Evolutionary conservation across 2,888 invertebrate genomes (phyloP).

Genomic region (Idaea biselata): DNA sequence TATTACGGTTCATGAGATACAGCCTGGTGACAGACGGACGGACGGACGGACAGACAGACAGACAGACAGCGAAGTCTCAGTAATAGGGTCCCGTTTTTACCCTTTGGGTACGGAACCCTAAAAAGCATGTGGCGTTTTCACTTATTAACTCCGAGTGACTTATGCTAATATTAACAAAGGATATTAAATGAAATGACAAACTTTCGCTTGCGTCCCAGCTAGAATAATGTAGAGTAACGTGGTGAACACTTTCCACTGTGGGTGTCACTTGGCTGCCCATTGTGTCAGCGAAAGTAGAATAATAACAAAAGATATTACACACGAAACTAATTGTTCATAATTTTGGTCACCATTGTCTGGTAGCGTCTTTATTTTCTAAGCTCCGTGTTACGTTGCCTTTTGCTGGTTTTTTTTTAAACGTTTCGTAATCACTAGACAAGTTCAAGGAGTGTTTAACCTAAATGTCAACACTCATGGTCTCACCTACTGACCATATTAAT

Average conservation of each 20-base stretch:
- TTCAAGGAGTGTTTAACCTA: neutral
- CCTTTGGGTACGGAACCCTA: too few relatives aligned
- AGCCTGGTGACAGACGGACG: too few relatives aligned
- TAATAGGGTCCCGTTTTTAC: too few relatives aligned
- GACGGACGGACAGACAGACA: too few relatives aligned
- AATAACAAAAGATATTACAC: constrained; percentile 59
- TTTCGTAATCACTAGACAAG: neutral
- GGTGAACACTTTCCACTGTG: constrained; percentile 62
- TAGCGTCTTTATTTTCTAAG: too few relatives aligned
- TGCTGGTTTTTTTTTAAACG: neutral
- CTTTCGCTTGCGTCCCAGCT: constrained; percentile 60
- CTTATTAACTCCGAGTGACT: too few relatives aligned
- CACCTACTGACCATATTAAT: neutral
- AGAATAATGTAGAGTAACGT: constrained; percentile 42
- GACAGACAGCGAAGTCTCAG: too few relatives aligned
- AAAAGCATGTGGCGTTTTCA: too few relatives aligned
- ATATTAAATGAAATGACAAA: constrained; percentile 51
- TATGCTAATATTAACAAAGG: constrained; percentile 52
- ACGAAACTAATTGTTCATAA: constrained; percentile 31
- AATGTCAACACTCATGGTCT: neutral
- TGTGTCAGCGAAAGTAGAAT: constrained; percentile 68
- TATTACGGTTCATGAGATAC: too few relatives aligned
- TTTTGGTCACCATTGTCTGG: constrained; percentile 16
- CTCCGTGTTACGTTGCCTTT: neutral
- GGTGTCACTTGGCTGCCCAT: constrained; percentile 59